Evolutionary conservation across 2,888 invertebrate species (phyloP), one percentile per base, ranked within the genome.

Genomic region (Metalampra italica): DNA sequence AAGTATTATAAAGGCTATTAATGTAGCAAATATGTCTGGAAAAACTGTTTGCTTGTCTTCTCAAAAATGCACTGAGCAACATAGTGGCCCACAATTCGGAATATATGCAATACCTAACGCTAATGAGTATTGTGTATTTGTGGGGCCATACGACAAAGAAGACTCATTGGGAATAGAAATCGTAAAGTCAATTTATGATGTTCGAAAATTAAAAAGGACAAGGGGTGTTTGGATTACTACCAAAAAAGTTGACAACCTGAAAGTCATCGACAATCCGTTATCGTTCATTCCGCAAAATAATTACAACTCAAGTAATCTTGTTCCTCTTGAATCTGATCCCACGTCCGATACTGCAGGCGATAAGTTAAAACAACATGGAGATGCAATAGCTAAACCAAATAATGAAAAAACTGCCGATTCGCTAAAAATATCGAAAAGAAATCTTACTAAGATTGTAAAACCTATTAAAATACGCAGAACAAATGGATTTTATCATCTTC

Each of bases 21-120:
- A 78, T 52, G 82, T 90, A 39, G 89, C 91, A 8, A 75, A 82
- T 49, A 56, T 70, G n/a, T 75, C 81, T 12, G 69, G 75, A 5
- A 87, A 86, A 75, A 91, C 91, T 2, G 85, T 92, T 7, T 70
- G 86, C 52, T 63, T 91, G 45, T 86, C 82, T 37, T 76, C 77
- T 37, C 76, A 80, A 53, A 77, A 75, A 62, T 71, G 74, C 56
- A 54, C 48, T 29, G 71, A 68, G 37, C 62, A 60, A 41, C 56
- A 55, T 36, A 66, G 43, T 45, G 56, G 56, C 36, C 78, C 83
- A 2, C 82, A 78, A 56, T 89, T 87, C 68, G 89, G 89, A 29
- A 75, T 89, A 55, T 89, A 89, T 60, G 88, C 87, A 14, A 75
- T 83, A 56, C 85, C 88, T 1, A 73, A 75, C 57, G 54, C 62